Percentiles rank a stretch among this genome's conserved stretches.
Evolutionary conservation across 2,888 invertebrate species (phyloP).

Genomic region (Suillia variegata): DNA sequence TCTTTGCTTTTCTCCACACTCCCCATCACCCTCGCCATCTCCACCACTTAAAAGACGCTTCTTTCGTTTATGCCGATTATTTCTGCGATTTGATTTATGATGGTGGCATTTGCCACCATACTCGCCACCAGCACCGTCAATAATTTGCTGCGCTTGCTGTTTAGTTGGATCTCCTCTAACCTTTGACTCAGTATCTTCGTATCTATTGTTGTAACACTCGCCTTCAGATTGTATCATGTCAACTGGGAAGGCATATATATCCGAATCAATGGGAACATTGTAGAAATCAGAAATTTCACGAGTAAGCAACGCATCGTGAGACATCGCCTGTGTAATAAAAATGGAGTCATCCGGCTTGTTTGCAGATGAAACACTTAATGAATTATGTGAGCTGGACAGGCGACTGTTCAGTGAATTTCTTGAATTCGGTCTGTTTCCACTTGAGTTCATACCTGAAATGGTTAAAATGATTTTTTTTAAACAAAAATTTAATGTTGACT

Average conservation of each 20-base stretch:
- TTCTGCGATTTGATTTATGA: slow-evolving; percentile 49
- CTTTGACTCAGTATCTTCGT: slow-evolving; percentile 53
- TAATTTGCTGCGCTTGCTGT: slow-evolving; percentile 14
- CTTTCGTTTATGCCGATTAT: slow-evolving; percentile 54
- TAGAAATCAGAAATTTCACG: slow-evolving; percentile 83
- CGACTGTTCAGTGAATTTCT: slow-evolving; percentile 78
- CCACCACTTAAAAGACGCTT: slow-evolving; percentile 41
- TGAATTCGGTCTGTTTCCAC: slow-evolving; percentile 70
- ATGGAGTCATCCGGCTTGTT: slow-evolving; percentile 83
- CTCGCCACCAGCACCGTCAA: background rate
- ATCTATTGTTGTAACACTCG: slow-evolving; percentile 58
- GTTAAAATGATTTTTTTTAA: background rate
- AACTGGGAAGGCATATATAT: slow-evolving; percentile 84
- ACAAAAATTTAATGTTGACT: no score
- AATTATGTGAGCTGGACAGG: slow-evolving; percentile 84
- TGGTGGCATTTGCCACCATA: slow-evolving; percentile 33
- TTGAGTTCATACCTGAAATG: slow-evolving; percentile 41
- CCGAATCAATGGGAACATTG: slow-evolving; percentile 87
- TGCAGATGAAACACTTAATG: slow-evolving; percentile 71
- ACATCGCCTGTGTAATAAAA: slow-evolving; percentile 87
- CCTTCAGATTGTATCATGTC: slow-evolving; percentile 71
- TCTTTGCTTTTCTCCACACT: slow-evolving; percentile 35
- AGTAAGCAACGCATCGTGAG: slow-evolving; percentile 80
- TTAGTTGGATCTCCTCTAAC: slow-evolving; percentile 20
- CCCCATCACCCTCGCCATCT: slow-evolving; percentile 29